Conservation (phyloP, 2,113 vertebrate genomes). For the Diadophis punctatus region DNA sequence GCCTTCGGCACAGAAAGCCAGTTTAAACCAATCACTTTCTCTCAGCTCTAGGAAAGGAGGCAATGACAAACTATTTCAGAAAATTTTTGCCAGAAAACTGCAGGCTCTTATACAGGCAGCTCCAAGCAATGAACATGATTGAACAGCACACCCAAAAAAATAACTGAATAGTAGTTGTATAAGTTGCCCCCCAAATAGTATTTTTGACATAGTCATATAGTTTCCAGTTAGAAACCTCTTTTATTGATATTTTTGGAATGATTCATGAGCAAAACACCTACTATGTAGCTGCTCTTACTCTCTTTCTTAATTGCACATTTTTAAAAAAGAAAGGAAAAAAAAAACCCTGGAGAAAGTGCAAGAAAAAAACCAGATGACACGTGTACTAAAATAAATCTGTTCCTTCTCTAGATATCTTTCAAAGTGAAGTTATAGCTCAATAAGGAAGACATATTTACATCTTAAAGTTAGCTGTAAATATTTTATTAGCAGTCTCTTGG, state of each 20-base stretch:
- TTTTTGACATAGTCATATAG: conserved; percentile 4
- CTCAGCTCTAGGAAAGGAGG: neutral
- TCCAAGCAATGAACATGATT: neutral
- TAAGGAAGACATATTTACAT: conserved; percentile 59
- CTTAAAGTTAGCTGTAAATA: conserved; percentile 60
- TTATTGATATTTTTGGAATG: neutral
- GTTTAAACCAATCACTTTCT: neutral
- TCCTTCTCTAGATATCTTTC: conserved; percentile 31
- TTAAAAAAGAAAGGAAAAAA: conserved; percentile 31
- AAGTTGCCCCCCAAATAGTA: neutral
- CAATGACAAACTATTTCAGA: neutral
- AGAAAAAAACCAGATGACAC: neutral
- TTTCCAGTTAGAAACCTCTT: conserved; percentile 18
- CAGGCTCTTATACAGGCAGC: neutral
- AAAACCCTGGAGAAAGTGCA: conserved; percentile 12
- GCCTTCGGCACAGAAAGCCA: neutral
- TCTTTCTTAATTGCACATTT: neutral
- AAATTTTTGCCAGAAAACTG: neutral
- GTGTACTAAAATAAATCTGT: conserved; percentile 45
- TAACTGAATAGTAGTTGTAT: neutral
- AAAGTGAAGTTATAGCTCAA: conserved; percentile 54
- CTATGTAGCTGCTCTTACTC: conserved; percentile 1
- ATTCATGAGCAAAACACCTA: neutral
- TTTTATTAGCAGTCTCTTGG: conserved; percentile 56
- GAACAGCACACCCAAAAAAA: neutral